These are phyloP conservation scores for Miichthys miiuy DNA, from an alignment of 2,797 vertebrate genomes.

Conservation along the genomic window DNA sequence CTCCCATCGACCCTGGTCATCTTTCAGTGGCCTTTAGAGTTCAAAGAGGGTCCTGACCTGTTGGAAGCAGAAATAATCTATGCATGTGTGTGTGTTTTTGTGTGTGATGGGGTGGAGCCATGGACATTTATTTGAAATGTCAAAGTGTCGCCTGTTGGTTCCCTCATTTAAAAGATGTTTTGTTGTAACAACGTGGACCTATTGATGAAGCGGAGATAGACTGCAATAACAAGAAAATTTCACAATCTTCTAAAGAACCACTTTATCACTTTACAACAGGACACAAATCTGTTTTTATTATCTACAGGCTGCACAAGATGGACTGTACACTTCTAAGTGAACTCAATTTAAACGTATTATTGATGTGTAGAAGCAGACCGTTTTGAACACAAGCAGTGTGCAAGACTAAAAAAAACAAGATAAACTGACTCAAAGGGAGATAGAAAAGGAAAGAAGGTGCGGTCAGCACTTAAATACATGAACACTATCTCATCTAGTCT, in stretches of 20 bases:
- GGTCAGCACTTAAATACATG: slow-evolving; percentile 13
- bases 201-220: slow-evolving; percentile 8
- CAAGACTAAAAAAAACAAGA: neutral
- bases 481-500: slow-evolving; percentile 45
- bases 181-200: neutral
- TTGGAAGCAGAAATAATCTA: slow-evolving; percentile 37
- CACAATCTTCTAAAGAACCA: slow-evolving; percentile 7
- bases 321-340: neutral
- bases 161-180: slow-evolving; percentile 5
- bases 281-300: neutral
- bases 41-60: slow-evolving; percentile 54
- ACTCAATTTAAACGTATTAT: neutral
- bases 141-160: slow-evolving; percentile 15
- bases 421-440: neutral
- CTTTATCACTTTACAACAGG: slow-evolving; percentile 16
- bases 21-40: slow-evolving; percentile 38
- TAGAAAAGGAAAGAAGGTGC: neutral
- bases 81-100: slow-evolving; percentile 18
- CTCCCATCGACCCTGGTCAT: neutral
- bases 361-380: neutral
- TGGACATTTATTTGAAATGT: slow-evolving; percentile 18
- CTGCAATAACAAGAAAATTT: neutral
- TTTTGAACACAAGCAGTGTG: neutral
- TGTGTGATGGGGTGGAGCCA: neutral
- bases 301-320: slow-evolving; percentile 3